Conservation (phyloP, 2,797 vertebrate genomes). For the Danionella dracula region DNA sequence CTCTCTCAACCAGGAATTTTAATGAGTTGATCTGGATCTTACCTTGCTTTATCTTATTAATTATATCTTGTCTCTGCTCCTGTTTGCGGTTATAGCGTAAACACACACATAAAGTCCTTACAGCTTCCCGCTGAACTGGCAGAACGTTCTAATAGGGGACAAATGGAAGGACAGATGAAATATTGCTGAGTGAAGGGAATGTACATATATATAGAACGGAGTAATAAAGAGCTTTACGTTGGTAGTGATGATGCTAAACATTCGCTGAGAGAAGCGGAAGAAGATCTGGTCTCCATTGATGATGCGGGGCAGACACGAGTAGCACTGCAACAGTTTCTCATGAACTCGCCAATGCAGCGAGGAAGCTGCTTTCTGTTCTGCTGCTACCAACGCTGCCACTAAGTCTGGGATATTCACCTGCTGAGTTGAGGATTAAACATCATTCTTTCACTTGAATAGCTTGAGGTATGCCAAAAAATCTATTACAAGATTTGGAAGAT, state of each 20-base stretch:
- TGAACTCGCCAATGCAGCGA: slow-evolving; percentile 92
- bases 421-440: too few species aligned
- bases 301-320: slow-evolving; percentile 82
- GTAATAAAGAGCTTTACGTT: slow-evolving; percentile 66
- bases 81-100: slow-evolving; percentile 91
- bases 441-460: too few species aligned
- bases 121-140: slow-evolving; percentile 89
- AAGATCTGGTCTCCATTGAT: slow-evolving; percentile 90
- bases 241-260: slow-evolving; percentile 86
- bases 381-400: slow-evolving; percentile 81
- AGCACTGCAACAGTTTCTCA: slow-evolving; percentile 86
- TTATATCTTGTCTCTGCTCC: slow-evolving; percentile 88
- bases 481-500: too few species aligned
- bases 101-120: slow-evolving; percentile 86
- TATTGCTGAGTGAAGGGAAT: neutral
- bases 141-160: slow-evolving; percentile 77
- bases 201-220: neutral
- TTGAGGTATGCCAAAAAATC: too few species aligned
- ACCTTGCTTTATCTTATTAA: slow-evolving; percentile 89
- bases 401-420: slow-evolving; percentile 77
- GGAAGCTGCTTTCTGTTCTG: slow-evolving; percentile 84
- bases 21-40: too few species aligned
- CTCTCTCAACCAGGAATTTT: too few species aligned
- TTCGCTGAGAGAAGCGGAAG: slow-evolving; percentile 86
- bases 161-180: neutral